phyloP scores from a whole-genome alignment of 2,888 invertebrate species.

The Nephrotoma appendiculata region DNA sequence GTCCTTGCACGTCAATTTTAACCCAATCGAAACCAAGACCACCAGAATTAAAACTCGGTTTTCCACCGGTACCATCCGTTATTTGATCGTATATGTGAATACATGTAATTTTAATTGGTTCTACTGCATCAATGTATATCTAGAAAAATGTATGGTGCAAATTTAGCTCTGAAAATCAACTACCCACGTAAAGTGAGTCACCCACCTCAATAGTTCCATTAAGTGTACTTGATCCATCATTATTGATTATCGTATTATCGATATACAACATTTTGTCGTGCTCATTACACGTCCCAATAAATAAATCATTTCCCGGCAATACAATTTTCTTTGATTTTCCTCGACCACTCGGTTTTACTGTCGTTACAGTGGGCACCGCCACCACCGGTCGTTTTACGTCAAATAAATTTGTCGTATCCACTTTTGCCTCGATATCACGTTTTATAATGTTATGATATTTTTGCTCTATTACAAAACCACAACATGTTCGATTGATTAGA shows the following conservation, averaged over 20 bases:
- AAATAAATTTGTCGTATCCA: neutral
- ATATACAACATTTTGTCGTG: constrained; percentile 9
- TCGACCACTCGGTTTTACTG: neutral
- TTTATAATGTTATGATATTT: neutral
- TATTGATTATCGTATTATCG: constrained; percentile 13
- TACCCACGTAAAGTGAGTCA: neutral
- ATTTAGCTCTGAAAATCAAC: neutral
- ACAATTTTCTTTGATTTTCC: neutral
- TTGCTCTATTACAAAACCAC: neutral
- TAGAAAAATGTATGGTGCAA: constrained; percentile 4
- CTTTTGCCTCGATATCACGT: neutral
- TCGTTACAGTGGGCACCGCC: neutral
- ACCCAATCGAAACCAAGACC: constrained; percentile 31
- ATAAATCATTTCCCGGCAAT: constrained; percentile 6
- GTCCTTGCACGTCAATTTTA: constrained; percentile 29
- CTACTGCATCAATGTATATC: constrained; percentile 11
- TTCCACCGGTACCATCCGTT: constrained; percentile 10
- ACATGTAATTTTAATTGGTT: constrained; percentile 12
- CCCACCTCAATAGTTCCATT: constrained; percentile 13
- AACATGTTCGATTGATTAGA: neutral
- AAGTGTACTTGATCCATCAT: constrained; percentile 11
- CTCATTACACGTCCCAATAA: constrained; percentile 8
- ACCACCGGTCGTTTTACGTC: neutral
- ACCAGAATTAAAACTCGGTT: constrained; percentile 19
- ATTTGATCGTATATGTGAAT: constrained; percentile 12